Evolutionary conservation across 2,888 invertebrate species (phyloP).

Genomic region (Eustalomyia histrio): DNA sequence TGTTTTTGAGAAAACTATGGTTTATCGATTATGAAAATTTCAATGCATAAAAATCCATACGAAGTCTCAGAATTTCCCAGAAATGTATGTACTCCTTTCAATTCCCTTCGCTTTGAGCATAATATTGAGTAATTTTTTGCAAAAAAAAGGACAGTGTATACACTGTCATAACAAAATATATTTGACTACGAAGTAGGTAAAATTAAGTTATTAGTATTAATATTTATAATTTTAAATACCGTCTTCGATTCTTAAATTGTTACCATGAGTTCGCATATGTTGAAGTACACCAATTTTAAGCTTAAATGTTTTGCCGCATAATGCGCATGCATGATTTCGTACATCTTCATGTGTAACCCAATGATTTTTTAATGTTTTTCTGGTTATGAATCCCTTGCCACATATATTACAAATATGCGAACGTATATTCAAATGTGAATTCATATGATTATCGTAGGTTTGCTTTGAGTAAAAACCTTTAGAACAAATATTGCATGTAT

Average conservation of each 20-base stretch:
- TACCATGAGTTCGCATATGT: conserved; percentile 61
- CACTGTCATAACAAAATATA: too few species aligned
- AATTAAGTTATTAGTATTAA: too few species aligned
- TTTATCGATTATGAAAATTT: too few species aligned
- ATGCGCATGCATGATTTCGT: conserved; percentile 55
- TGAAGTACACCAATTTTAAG: conserved; percentile 56
- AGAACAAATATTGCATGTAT: conserved; percentile 59
- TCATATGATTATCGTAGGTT: conserved; percentile 58
- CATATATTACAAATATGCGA: conserved; percentile 54
- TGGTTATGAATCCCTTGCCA: conserved; percentile 58
- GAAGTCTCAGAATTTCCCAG: too few species aligned
- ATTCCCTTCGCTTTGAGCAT: too few species aligned
- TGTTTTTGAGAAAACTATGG: too few species aligned
- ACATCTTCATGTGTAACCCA: conserved; percentile 59
- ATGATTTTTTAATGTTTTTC: conserved; percentile 57
- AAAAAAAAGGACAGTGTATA: too few species aligned
- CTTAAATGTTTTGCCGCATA: conserved; percentile 61
- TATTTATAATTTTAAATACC: too few species aligned
- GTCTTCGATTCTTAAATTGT: background rate
- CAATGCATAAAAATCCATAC: too few species aligned
- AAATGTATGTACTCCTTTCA: too few species aligned
- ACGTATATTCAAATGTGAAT: conserved; percentile 57
- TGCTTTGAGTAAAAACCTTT: conserved; percentile 59
- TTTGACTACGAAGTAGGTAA: too few species aligned
- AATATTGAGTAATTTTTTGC: too few species aligned